These are phyloP conservation scores for Agrochola lota DNA, from an alignment of 2,888 invertebrate species.

Conservation along the genomic window DNA sequence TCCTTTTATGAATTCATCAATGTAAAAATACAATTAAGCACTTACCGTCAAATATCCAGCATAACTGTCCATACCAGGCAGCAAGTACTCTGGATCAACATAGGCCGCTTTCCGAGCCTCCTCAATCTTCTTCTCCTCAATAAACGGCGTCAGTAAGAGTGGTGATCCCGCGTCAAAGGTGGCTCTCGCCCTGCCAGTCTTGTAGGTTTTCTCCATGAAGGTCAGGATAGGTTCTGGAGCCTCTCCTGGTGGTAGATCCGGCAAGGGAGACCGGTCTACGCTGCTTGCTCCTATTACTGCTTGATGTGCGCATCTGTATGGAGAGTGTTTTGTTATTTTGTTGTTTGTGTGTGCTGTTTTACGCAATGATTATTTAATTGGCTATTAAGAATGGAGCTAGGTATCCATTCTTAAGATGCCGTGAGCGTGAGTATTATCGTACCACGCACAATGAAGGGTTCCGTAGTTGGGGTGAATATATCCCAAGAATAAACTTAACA, in stretches of 20 bases:
- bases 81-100: slow-evolving; percentile 82
- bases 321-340: slow-evolving; percentile 12
- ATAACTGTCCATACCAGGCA: slow-evolving; percentile 88
- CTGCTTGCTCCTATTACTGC: slow-evolving; percentile 55
- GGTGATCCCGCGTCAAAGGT: slow-evolving; percentile 86
- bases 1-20: not conserved
- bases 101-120: slow-evolving; percentile 86
- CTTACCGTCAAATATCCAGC: slow-evolving; percentile 87
- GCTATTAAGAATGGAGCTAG: not conserved
- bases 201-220: slow-evolving; percentile 85
- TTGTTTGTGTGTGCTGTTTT: slow-evolving; percentile 1
- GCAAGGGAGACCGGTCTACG: slow-evolving; percentile 76
- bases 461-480: too few species aligned
- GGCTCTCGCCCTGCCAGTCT: slow-evolving; percentile 73
- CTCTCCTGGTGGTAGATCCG: slow-evolving; percentile 85
- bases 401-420: slow-evolving; percentile 42
- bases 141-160: slow-evolving; percentile 89
- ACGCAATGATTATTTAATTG: slow-evolving; percentile 12
- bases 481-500: too few species aligned
- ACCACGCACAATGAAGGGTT: too few species aligned
- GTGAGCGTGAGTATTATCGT: slow-evolving; percentile 26
- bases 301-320: slow-evolving; percentile 74
- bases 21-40: not conserved
- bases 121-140: slow-evolving; percentile 88
- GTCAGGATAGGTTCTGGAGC: slow-evolving; percentile 86